Evolutionary conservation across 1,140 invertebrate species (phyloP).

Genomic region (Choristoneura fumiferana): DNA sequence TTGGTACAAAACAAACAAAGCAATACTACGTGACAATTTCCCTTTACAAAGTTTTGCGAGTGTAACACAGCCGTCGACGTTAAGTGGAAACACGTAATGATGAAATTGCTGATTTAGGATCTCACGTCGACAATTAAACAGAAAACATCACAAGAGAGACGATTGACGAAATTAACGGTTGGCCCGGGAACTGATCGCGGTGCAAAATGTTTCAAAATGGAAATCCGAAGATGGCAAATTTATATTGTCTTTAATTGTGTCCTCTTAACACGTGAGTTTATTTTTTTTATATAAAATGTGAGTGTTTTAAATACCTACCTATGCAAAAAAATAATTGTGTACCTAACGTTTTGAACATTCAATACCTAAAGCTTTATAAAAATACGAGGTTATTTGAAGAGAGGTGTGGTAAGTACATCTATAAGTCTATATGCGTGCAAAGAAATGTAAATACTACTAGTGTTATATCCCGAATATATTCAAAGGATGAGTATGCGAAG

Average conservation of each 20-base stretch:
- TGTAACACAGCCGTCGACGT: not conserved
- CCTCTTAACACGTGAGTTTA: slow-evolving; percentile 44
- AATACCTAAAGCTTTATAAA: too few relatives aligned
- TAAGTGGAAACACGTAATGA: slow-evolving; percentile 4
- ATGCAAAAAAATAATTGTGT: too few relatives aligned
- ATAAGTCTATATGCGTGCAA: too few relatives aligned
- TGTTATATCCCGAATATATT: too few relatives aligned
- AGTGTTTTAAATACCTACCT: too few relatives aligned
- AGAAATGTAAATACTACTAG: too few relatives aligned
- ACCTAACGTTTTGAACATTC: too few relatives aligned
- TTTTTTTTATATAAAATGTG: slow-evolving; percentile 13
- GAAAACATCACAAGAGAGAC: slow-evolving; percentile 10
- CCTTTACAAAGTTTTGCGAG: slow-evolving; percentile 4
- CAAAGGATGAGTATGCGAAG: too few relatives aligned
- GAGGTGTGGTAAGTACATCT: too few relatives aligned
- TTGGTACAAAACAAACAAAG: slow-evolving; percentile 8
- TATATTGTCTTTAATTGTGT: slow-evolving; percentile 47
- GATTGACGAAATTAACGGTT: slow-evolving; percentile 24
- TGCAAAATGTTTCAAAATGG: slow-evolving; percentile 67
- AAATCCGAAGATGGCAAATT: slow-evolving; percentile 41
- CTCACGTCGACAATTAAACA: slow-evolving; percentile 1
- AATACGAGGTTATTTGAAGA: too few relatives aligned
- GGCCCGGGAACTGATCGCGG: not conserved
- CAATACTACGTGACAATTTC: slow-evolving; percentile 17
- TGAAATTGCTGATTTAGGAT: slow-evolving; percentile 9